Percentiles rank a stretch among this genome's conserved stretches.
These are phyloP conservation scores for Elgaria multicarinata DNA, from an alignment of 2,113 vertebrate species.

Conservation along the genomic window DNA sequence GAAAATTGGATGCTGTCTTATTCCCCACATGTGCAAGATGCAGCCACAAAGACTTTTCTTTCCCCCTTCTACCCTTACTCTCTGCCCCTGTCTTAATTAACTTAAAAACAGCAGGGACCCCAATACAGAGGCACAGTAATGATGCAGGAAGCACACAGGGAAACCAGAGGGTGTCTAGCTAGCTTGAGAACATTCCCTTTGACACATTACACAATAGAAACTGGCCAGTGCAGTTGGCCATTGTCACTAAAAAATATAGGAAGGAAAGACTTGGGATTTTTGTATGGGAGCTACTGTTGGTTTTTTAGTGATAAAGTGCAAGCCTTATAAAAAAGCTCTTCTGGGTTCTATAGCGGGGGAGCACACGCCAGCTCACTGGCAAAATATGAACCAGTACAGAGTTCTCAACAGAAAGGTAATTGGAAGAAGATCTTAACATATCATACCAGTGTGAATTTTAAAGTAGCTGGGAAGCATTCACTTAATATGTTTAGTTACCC, in stretches of 20 bases:
- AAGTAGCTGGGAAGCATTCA: neutral
- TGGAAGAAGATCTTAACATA: neutral
- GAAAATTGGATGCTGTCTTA: slow-evolving; percentile 49
- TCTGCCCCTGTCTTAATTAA: slow-evolving; percentile 73
- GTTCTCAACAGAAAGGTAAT: neutral
- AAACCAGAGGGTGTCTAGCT: slow-evolving; percentile 65
- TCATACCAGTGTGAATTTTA: neutral
- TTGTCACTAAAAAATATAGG: slow-evolving; percentile 41
- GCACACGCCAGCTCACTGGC: neutral
- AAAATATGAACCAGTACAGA: neutral
- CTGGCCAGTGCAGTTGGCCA: slow-evolving; percentile 58
- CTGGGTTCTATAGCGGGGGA: slow-evolving; percentile 24
- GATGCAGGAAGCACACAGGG: slow-evolving; percentile 66
- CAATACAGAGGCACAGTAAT: slow-evolving; percentile 68
- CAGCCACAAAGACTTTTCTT: slow-evolving; percentile 60
- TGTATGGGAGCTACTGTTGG: slow-evolving; percentile 7
- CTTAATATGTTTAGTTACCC: neutral
- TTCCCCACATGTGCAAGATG: slow-evolving; percentile 51
- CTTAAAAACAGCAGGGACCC: slow-evolving; percentile 67
- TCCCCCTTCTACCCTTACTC: slow-evolving; percentile 41
- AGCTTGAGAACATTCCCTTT: slow-evolving; percentile 69
- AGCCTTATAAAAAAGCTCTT: slow-evolving; percentile 32
- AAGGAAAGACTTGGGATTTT: slow-evolving; percentile 57
- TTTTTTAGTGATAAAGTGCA: slow-evolving; percentile 39
- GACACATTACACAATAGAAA: slow-evolving; percentile 71